A percentile compares a stretch with the other conserved stretches of the same genome.
These are phyloP conservation scores for Dicycla oo DNA, from an alignment of 2,888 invertebrate genomes.

Conservation along the genomic window DNA sequence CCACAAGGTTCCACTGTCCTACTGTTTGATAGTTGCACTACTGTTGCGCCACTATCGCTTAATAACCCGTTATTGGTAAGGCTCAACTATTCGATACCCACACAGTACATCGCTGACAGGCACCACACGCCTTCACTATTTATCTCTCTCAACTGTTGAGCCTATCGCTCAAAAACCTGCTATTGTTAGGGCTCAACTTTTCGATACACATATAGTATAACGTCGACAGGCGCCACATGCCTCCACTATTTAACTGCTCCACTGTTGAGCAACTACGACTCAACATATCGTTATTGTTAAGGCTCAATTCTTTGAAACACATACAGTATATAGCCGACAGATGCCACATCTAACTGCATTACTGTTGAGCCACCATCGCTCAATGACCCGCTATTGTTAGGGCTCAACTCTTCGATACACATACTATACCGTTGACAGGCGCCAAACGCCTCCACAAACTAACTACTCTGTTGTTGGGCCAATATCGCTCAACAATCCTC, in stretches of 20 bases:
- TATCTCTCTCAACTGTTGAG: background rate
- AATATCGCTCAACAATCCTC: constrained; percentile 10
- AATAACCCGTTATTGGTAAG: background rate
- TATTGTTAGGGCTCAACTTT: constrained; percentile 7
- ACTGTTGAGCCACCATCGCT: background rate
- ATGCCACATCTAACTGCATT: background rate
- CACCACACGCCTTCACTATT: background rate
- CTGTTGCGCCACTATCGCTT: background rate
- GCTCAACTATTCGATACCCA: constrained; percentile 14
- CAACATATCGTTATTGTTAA: background rate
- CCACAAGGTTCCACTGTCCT: background rate
- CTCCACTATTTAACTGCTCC: background rate
- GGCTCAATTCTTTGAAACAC: constrained; percentile 19
- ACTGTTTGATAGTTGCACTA: background rate
- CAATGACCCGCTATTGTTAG: background rate
- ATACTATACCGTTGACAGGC: constrained; percentile 46
- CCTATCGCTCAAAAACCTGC: background rate
- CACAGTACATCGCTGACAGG: background rate
- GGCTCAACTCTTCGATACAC: constrained; percentile 25
- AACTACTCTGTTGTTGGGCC: background rate
- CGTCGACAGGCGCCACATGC: background rate
- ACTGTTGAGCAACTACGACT: background rate
- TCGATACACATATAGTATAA: constrained; percentile 12
- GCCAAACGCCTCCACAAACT: background rate
- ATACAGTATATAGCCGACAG: constrained; percentile 46